Conservation (phyloP, 2,797 vertebrate species). For the Mus spretus region DNA sequence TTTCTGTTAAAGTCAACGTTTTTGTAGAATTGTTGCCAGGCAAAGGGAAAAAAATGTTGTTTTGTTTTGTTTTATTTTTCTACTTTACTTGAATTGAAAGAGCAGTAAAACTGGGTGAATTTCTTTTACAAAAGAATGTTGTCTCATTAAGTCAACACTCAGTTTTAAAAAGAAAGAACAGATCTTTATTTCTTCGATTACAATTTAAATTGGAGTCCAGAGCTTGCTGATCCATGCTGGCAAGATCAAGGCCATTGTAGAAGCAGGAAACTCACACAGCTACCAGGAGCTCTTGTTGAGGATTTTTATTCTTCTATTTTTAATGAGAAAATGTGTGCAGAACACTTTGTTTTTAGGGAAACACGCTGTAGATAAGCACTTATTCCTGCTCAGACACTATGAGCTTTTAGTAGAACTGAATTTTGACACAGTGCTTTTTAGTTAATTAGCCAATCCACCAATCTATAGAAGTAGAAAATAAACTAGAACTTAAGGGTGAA, state of each 20-base stretch:
- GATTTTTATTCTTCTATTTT: constrained; percentile 23
- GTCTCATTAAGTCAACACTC: neutral
- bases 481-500: constrained; percentile 68
- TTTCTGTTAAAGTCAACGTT: neutral
- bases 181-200: neutral
- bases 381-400: constrained; percentile 73
- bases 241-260: neutral
- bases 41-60: neutral
- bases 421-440: constrained; percentile 69
- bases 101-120: neutral
- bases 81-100: neutral
- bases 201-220: neutral
- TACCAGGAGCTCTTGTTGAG: constrained; percentile 1
- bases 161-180: neutral
- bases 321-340: constrained; percentile 54
- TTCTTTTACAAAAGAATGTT: neutral
- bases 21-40: neutral
- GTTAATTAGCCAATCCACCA: constrained; percentile 71
- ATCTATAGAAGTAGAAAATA: constrained; percentile 75
- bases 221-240: neutral
- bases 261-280: neutral
- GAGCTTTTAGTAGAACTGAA: constrained; percentile 67
- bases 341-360: constrained; percentile 57
- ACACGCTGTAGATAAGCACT: constrained; percentile 69
- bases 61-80: neutral